A percentile compares a stretch with the other conserved stretches of the same genome.
phyloP scores from a whole-genome alignment of 1,140 invertebrate genomes.

The Hetaerina americana region DNA sequence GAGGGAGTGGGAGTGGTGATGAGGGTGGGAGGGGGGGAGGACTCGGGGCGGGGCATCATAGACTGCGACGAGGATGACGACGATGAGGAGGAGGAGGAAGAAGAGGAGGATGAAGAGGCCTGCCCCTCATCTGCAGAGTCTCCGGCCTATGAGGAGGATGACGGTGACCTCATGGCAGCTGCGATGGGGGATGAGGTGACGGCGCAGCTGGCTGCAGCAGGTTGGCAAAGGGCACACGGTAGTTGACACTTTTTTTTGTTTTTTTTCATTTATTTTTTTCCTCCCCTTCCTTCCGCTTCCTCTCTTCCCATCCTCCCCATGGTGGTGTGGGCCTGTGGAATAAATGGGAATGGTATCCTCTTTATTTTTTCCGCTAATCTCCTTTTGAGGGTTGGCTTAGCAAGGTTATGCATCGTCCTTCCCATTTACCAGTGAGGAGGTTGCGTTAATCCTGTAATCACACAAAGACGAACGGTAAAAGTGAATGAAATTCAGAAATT shows the following conservation, averaged over 20 bases:
- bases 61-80: conserved; percentile 22
- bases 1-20: too few relatives aligned
- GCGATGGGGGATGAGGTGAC: conserved; percentile 88
- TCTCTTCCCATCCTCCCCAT: background rate
- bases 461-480: too few relatives aligned
- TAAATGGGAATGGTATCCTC: background rate
- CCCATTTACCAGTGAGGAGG: too few relatives aligned
- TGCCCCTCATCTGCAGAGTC: conserved; percentile 52
- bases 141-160: conserved; percentile 49
- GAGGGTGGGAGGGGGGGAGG: background rate
- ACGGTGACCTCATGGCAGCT: conserved; percentile 57
- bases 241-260: conserved; percentile 16
- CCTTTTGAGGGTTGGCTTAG: too few relatives aligned
- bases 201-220: conserved; percentile 86
- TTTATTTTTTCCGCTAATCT: background rate
- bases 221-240: conserved; percentile 29
- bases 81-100: conserved; percentile 19
- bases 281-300: background rate
- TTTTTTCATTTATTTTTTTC: conserved; percentile 8
- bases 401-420: too few relatives aligned
- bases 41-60: background rate
- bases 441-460: too few relatives aligned
- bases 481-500: too few relatives aligned
- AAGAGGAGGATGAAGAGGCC: conserved; percentile 64
- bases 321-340: background rate